Percentiles rank a stretch among this genome's conserved stretches.
Evolutionary conservation across 2,888 invertebrate species (phyloP).

Genomic region (Neocrepidodera transversa): DNA sequence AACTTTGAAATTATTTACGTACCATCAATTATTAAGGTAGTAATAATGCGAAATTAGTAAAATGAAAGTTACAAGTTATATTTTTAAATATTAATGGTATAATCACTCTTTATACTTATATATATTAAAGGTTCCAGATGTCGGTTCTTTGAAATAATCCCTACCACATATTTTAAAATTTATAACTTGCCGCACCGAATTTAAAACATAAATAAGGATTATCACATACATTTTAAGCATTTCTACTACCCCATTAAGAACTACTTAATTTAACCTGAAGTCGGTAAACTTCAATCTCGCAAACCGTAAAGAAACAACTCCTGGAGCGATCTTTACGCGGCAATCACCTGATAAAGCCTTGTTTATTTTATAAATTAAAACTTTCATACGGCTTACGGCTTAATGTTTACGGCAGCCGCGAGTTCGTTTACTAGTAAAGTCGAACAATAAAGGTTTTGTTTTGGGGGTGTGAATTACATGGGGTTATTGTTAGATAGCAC

Average conservation of each 20-base stretch:
- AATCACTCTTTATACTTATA: too few species aligned
- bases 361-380: conserved; percentile 18
- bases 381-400: conserved; percentile 19
- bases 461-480: conserved; percentile 46
- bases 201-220: too few species aligned
- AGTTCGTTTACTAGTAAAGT: conserved; percentile 2
- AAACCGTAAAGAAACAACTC: background rate
- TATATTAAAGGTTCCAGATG: too few species aligned
- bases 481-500: conserved; percentile 45
- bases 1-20: too few species aligned
- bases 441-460: conserved; percentile 38
- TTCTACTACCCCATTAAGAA: background rate
- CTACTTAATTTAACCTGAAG: background rate
- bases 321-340: conserved; percentile 3
- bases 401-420: background rate
- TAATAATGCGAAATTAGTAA: too few species aligned
- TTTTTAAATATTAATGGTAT: too few species aligned
- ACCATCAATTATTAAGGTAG: too few species aligned
- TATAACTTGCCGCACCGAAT: too few species aligned
- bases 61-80: too few species aligned
- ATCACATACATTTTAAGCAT: too few species aligned
- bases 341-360: conserved; percentile 13
- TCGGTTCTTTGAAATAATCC: too few species aligned
- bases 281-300: background rate
- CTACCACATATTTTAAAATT: too few species aligned